Evolutionary conservation across 2,113 vertebrate species (phyloP).

Genomic region (Sylvilagus bachmani): DNA sequence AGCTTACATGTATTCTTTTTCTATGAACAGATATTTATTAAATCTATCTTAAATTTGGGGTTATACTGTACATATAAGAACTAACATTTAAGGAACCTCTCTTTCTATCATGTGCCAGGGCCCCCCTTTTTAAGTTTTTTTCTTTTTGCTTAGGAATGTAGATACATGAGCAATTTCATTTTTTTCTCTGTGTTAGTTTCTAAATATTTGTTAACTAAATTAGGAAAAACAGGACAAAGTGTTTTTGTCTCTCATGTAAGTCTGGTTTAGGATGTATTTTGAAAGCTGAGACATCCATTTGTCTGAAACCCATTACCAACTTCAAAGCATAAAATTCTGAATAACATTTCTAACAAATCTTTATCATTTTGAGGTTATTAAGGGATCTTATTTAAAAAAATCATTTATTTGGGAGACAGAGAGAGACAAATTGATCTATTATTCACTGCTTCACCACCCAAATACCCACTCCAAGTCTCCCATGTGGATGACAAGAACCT

Average conservation of each 20-base stretch:
- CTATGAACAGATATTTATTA: slow-evolving; percentile 32
- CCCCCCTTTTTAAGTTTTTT: neutral
- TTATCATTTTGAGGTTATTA: slow-evolving; percentile 21
- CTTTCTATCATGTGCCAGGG: neutral
- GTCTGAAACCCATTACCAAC: neutral
- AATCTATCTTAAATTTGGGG: slow-evolving; percentile 48
- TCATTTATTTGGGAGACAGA: too few relatives aligned
- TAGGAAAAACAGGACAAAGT: neutral
- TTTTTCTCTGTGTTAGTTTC: neutral
- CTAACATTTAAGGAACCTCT: slow-evolving; percentile 45
- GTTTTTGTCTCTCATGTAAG: slow-evolving; percentile 1
- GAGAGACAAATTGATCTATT: too few relatives aligned
- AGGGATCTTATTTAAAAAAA: neutral
- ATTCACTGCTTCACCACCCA: too few relatives aligned
- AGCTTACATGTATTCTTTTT: slow-evolving; percentile 24
- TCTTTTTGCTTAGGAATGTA: neutral
- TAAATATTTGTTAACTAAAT: slow-evolving; percentile 55
- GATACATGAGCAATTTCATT: slow-evolving; percentile 18
- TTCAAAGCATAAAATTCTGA: slow-evolving; percentile 22
- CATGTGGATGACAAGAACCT: too few relatives aligned
- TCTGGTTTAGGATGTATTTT: slow-evolving; percentile 11
- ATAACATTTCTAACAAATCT: slow-evolving; percentile 33
- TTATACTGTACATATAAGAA: slow-evolving; percentile 10
- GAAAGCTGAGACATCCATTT: slow-evolving; percentile 28
- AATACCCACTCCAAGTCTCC: too few relatives aligned